Evolutionary conservation across 2,113 vertebrate genomes (phyloP), one percentile per base, ranked within the genome.

Genomic region (Pipa parva): DNA sequence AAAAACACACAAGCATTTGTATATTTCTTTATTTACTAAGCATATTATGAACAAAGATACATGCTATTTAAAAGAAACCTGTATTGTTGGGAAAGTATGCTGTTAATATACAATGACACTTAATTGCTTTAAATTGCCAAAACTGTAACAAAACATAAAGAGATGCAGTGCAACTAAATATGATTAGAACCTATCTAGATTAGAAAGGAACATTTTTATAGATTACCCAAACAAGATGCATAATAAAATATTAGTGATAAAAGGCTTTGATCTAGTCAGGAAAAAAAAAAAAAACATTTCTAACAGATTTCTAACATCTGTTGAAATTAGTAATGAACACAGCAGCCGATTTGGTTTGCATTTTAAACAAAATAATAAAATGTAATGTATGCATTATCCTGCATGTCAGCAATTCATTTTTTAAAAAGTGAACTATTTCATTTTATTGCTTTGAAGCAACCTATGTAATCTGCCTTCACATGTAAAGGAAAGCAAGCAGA

Each of bases 31-130:
- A 95, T 95, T 95, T 89, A 91, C 86, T 89, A 90, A 82, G 89
- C 87, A 79, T 90, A 90, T 86, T 90, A 90, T 89, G 87, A 92
- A 93, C 88, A 93, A 87, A 89, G 56, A 60, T 89, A 87, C 92
- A 94, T 87, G 89, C 91, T 91, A 90, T 82, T n/a, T 79, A 83
- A 83, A 85, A 75, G 72, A 81, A 76, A 81, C 80, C 74, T 79
- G 39, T 87, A 88, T 86, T 85, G 86, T 84, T 84, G 87, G 92
- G 79, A 92, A 93, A 90, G 88, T 84, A 86, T 95, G 95, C 92
- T 94, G 93, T 94, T 95, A 92, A 92, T 91, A 92, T 95, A 95
- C 92, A 94, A 93, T 93, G 89, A 90, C 89, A 95, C 87, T 88
- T 76, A 81, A 86, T 85, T 83, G 83, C 83, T 85, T 83, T 81